phyloP scores from a whole-genome alignment of 2,797 vertebrate genomes.

The Bovichtus diacanthus region DNA sequence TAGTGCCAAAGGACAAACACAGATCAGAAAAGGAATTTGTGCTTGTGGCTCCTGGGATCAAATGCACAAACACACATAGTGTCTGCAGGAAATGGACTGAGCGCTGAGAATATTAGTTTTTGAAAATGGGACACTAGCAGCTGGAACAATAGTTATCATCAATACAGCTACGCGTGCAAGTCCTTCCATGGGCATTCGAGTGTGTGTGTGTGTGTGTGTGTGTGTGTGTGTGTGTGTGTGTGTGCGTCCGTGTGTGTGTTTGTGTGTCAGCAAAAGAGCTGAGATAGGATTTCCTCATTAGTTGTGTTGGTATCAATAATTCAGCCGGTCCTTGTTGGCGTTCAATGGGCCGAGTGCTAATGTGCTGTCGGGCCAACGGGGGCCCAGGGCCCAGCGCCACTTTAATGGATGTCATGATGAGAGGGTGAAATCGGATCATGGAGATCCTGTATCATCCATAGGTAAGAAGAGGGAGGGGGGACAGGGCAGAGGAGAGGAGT shows the following conservation, averaged over 20 bases:
- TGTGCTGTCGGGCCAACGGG: constrained; percentile 87
- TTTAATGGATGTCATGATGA: constrained; percentile 93
- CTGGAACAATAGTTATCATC: constrained; percentile 48
- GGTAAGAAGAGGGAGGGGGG: constrained; percentile 42
- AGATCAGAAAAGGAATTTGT: constrained; percentile 30
- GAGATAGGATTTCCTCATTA: constrained; percentile 89
- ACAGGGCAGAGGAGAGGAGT: constrained; percentile 33
- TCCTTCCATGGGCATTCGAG: constrained; percentile 42
- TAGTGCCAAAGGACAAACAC: constrained; percentile 7
- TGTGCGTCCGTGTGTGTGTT: constrained; percentile 44
- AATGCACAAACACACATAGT: constrained; percentile 12
- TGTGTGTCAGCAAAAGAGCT: constrained; percentile 75
- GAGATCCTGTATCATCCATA: constrained; percentile 83
- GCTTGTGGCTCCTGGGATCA: constrained; percentile 6
- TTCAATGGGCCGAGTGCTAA: constrained; percentile 91
- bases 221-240: constrained; percentile 22
- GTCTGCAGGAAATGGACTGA: constrained; percentile 40
- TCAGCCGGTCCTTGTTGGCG: constrained; percentile 86
- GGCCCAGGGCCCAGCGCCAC: constrained; percentile 81
- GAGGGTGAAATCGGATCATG: constrained; percentile 87
- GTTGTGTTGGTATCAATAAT: constrained; percentile 90
- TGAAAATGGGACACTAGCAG: constrained; percentile 44
- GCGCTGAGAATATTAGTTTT: constrained; percentile 45
- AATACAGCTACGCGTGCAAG: constrained; percentile 31
- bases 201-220: constrained; percentile 60